Conservation (phyloP, 2,888 invertebrate species). For the Omphaloscelis lunosa region DNA sequence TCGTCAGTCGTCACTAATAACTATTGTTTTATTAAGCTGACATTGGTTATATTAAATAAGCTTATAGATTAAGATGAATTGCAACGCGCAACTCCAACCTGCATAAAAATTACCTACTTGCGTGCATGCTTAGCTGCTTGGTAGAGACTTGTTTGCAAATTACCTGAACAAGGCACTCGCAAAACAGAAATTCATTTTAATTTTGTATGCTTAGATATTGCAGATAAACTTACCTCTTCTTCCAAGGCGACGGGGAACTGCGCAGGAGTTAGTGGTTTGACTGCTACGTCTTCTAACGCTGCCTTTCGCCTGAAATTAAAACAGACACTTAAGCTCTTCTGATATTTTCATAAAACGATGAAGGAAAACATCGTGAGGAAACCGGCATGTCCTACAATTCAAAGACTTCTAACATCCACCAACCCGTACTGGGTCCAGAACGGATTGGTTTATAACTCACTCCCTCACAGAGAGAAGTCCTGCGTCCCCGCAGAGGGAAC, state of each 20-base stretch:
- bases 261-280: conserved; percentile 94
- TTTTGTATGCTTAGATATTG: background rate
- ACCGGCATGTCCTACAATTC: background rate
- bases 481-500: background rate
- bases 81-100: background rate
- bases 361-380: background rate
- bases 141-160: background rate
- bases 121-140: no score
- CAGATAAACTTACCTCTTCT: conserved; percentile 93
- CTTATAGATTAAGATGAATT: background rate
- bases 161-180: background rate
- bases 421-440: background rate
- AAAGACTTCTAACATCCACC: background rate
- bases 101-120: background rate
- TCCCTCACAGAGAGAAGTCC: background rate
- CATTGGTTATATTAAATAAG: no score
- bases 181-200: background rate
- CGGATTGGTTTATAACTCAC: background rate
- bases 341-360: background rate
- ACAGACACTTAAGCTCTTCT: background rate
- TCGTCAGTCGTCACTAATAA: no score
- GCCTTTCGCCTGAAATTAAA: conserved; percentile 92
- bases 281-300: conserved; percentile 95
- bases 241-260: conserved; percentile 96
- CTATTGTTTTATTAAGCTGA: no score